These are phyloP conservation scores for Patella pellucida DNA, from an alignment of 2,888 invertebrate genomes.

Conservation along the genomic window DNA sequence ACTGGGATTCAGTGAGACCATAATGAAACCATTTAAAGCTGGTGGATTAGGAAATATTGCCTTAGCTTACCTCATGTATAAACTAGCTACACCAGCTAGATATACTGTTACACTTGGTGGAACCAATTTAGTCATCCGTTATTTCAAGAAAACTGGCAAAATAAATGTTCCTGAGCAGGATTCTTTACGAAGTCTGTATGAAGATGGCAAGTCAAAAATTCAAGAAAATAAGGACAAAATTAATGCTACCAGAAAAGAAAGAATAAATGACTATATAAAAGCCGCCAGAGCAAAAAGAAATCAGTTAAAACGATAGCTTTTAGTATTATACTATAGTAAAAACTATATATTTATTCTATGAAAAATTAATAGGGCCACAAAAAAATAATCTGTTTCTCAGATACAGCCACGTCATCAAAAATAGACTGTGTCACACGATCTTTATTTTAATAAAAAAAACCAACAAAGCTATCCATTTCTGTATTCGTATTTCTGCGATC, in stretches of 20 bases:
- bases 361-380: too few species aligned
- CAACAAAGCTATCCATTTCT: too few species aligned
- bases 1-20: conserved; percentile 82
- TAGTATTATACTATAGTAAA: neutral
- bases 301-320: neutral
- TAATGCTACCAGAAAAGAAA: neutral
- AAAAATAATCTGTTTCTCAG: too few species aligned
- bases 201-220: conserved; percentile 53
- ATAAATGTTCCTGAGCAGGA: conserved; percentile 80
- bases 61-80: conserved; percentile 91
- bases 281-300: conserved; percentile 1
- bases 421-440: too few species aligned
- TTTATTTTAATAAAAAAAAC: too few species aligned
- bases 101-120: conserved; percentile 93
- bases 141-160: conserved; percentile 81
- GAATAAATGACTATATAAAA: neutral
- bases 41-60: conserved; percentile 91
- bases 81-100: conserved; percentile 89
- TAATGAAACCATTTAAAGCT: conserved; percentile 80
- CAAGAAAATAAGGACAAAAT: conserved; percentile 28
- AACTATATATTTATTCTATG: too few species aligned
- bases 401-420: too few species aligned
- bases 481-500: too few species aligned
- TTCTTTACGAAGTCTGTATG: conserved; percentile 49
- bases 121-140: conserved; percentile 87